Evolutionary conservation across 2,797 vertebrate species (phyloP).

Genomic region (Schizopygopsis malacanthus): DNA sequence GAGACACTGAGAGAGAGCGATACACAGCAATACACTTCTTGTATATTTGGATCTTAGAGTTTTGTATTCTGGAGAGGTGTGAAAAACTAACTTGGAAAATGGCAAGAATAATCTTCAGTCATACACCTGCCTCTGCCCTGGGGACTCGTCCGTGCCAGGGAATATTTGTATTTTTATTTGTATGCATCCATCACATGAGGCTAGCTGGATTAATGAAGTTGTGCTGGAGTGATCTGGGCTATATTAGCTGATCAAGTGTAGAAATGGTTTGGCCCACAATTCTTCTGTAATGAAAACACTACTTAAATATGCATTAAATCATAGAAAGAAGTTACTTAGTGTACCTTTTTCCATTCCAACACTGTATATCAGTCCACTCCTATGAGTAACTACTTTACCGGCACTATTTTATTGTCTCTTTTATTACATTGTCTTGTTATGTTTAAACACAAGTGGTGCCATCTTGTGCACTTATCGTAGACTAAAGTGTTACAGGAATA

Average conservation of each 20-base stretch:
- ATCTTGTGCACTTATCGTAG: not conserved
- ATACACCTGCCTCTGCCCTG: constrained; percentile 72
- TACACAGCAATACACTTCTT: constrained; percentile 29
- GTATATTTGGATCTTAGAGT: constrained; percentile 66
- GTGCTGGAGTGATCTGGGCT: constrained; percentile 68
- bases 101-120: constrained; percentile 68
- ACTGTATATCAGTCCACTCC: not conserved
- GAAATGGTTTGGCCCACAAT: constrained; percentile 41
- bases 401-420: not conserved
- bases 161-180: constrained; percentile 59
- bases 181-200: constrained; percentile 32
- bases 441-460: not conserved
- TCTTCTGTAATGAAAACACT: constrained; percentile 11
- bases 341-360: not conserved
- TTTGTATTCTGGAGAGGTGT: constrained; percentile 56
- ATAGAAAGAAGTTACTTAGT: not conserved
- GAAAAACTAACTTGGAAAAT: constrained; percentile 57
- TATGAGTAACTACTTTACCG: not conserved
- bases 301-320: not conserved
- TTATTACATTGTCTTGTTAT: not conserved
- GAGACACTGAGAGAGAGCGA: constrained; percentile 10
- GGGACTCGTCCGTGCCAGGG: constrained; percentile 61
- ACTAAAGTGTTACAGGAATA: not conserved
- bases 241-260: constrained; percentile 53
- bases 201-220: constrained; percentile 66